Percentiles rank a stretch among this genome's conserved stretches.
Conservation (phyloP, 2,888 invertebrate genomes). For the Agrypnus murinus region DNA sequence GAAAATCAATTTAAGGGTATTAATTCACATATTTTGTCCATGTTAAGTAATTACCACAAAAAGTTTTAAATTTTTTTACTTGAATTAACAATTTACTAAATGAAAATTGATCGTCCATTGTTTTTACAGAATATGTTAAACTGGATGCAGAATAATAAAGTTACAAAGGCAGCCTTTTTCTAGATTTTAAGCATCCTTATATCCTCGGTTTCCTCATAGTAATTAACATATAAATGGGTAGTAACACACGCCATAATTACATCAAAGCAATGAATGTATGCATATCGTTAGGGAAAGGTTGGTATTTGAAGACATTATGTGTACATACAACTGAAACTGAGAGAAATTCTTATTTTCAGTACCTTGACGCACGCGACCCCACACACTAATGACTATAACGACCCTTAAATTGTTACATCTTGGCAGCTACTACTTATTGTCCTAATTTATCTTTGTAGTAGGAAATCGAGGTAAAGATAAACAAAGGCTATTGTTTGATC, state of each 20-base stretch:
- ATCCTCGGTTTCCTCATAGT: conserved; percentile 22
- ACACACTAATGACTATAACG: no score
- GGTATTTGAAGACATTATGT: conserved; percentile 40
- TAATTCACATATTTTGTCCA: no score
- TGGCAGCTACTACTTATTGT: background rate
- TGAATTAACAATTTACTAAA: no score
- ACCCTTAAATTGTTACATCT: conserved; percentile 26
- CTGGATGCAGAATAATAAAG: no score
- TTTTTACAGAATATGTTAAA: no score
- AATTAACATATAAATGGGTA: conserved; percentile 55
- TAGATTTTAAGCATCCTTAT: conserved; percentile 19
- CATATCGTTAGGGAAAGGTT: conserved; percentile 39
- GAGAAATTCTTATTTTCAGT: conserved; percentile 36
- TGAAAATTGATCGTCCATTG: no score
- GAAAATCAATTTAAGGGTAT: no score
- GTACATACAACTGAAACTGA: background rate
- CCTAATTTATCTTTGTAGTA: conserved; percentile 4
- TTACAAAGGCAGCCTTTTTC: no score
- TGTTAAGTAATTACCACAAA: no score
- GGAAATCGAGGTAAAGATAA: conserved; percentile 1
- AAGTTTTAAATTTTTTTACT: no score
- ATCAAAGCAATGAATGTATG: conserved; percentile 48
- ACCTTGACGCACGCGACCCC: conserved; percentile 28
- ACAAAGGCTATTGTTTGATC: background rate
- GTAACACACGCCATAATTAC: conserved; percentile 55